A percentile compares a stretch with the other conserved stretches of the same genome.
These are phyloP conservation scores for Thymelicus acteon DNA, from an alignment of 2,888 invertebrate genomes.

Conservation along the genomic window DNA sequence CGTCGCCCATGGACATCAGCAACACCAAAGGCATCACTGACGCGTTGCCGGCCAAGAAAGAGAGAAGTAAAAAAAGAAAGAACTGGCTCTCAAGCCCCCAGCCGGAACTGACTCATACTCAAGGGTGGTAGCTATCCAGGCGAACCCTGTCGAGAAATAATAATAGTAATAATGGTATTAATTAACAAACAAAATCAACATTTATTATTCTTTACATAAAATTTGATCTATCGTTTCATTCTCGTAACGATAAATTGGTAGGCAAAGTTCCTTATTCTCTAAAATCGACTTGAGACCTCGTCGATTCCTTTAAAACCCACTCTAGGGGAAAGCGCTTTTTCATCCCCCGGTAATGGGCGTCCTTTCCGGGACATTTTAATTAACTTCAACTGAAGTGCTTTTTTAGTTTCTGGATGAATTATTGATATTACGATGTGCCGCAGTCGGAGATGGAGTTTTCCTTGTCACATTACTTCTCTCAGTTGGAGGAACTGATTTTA, in stretches of 20 bases:
- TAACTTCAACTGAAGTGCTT: conserved; percentile 67
- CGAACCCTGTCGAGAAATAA: too few relatives aligned
- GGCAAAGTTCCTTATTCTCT: conserved; percentile 54
- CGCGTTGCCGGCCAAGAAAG: too few relatives aligned
- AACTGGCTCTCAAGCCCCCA: too few relatives aligned
- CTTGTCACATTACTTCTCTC: conserved; percentile 40
- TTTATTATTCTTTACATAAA: too few relatives aligned
- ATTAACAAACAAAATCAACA: too few relatives aligned
- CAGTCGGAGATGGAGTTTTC: conserved; percentile 42
- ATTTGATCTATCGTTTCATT: too few relatives aligned
- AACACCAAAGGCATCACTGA: too few relatives aligned
- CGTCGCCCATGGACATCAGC: too few relatives aligned
- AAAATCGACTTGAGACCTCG: conserved; percentile 66
- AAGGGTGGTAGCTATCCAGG: too few relatives aligned
- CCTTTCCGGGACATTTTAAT: conserved; percentile 79
- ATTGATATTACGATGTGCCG: conserved; percentile 56
- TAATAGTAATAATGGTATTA: too few relatives aligned
- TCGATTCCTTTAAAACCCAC: conserved; percentile 76
- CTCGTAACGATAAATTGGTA: background rate
- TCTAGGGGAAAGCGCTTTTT: conserved; percentile 80
- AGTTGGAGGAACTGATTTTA: conserved; percentile 4
- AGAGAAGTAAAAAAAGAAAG: too few relatives aligned
- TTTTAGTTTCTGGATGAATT: conserved; percentile 73
- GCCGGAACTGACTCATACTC: too few relatives aligned
- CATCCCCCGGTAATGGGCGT: conserved; percentile 76